phyloP scores from a whole-genome alignment of 2,888 invertebrate genomes.

The Cheilosia soror region DNA sequence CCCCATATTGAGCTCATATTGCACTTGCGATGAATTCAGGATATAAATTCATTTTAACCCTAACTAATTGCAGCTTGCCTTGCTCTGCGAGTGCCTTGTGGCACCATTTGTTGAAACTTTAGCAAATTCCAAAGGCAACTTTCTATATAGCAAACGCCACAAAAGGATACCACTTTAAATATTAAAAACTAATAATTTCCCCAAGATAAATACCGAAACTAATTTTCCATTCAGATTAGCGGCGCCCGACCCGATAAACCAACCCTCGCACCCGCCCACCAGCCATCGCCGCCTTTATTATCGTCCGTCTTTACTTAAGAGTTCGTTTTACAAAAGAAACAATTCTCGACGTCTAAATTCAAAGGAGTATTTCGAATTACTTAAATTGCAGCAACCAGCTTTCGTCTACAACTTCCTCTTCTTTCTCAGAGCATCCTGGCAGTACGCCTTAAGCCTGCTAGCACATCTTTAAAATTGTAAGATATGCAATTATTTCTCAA shows the following conservation, averaged over 20 bases:
- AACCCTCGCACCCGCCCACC: background rate
- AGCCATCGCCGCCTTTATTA: background rate
- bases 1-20: background rate
- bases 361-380: conserved; percentile 74
- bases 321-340: conserved; percentile 70
- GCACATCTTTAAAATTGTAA: conserved; percentile 81
- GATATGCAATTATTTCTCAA: conserved; percentile 82
- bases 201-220: conserved; percentile 73
- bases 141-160: conserved; percentile 46
- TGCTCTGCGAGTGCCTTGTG: conserved; percentile 39
- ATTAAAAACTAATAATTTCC: conserved; percentile 74
- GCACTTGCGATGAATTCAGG: background rate
- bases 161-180: conserved; percentile 74
- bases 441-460: conserved; percentile 50
- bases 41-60: conserved; percentile 23
- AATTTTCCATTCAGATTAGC: conserved; percentile 74
- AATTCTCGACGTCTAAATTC: conserved; percentile 63
- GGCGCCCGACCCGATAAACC: conserved; percentile 4
- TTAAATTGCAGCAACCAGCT: conserved; percentile 60
- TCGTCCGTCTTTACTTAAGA: conserved; percentile 50
- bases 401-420: background rate
- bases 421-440: conserved; percentile 20
- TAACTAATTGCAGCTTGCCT: conserved; percentile 44
- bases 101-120: conserved; percentile 34
- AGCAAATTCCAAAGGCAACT: conserved; percentile 41